Evolutionary conservation across 2,888 invertebrate species (phyloP).

Genomic region (Andrena hattorfiana): DNA sequence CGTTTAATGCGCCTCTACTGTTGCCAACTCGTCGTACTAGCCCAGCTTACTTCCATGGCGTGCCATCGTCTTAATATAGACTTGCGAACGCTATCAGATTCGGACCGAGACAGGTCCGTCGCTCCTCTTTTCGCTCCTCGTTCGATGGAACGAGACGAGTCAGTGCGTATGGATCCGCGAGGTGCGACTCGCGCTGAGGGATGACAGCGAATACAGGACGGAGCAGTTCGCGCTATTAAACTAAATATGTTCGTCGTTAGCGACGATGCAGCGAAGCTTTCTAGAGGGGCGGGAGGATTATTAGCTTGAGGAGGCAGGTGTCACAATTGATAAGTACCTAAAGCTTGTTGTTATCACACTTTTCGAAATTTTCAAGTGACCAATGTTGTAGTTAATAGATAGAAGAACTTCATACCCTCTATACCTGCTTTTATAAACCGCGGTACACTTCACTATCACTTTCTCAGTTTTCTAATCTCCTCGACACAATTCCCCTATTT

Average conservation of each 20-base stretch:
- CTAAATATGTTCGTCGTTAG: too few species aligned
- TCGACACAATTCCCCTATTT: neutral
- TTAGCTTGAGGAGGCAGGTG: too few species aligned
- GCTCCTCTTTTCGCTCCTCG: slow-evolving; percentile 32
- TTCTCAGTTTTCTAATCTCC: neutral
- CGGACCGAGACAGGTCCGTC: slow-evolving; percentile 59
- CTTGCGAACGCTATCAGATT: slow-evolving; percentile 80
- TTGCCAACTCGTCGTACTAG: slow-evolving; percentile 61
- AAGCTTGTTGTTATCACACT: too few species aligned
- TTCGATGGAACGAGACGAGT: slow-evolving; percentile 35
- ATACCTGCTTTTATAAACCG: neutral
- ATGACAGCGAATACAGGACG: too few species aligned
- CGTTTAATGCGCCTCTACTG: slow-evolving; percentile 62
- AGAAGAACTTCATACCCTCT: too few species aligned
- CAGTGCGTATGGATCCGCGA: neutral
- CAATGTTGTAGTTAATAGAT: too few species aligned
- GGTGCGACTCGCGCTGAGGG: too few species aligned
- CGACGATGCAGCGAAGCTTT: too few species aligned
- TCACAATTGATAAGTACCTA: too few species aligned
- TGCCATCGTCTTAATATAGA: slow-evolving; percentile 82
- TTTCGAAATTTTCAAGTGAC: too few species aligned
- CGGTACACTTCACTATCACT: neutral
- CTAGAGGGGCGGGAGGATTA: too few species aligned
- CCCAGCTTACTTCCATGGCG: slow-evolving; percentile 82
- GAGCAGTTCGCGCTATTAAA: too few species aligned